Evolutionary conservation across 1,140 invertebrate genomes (phyloP).

Genomic region (Procambarus clarkii): DNA sequence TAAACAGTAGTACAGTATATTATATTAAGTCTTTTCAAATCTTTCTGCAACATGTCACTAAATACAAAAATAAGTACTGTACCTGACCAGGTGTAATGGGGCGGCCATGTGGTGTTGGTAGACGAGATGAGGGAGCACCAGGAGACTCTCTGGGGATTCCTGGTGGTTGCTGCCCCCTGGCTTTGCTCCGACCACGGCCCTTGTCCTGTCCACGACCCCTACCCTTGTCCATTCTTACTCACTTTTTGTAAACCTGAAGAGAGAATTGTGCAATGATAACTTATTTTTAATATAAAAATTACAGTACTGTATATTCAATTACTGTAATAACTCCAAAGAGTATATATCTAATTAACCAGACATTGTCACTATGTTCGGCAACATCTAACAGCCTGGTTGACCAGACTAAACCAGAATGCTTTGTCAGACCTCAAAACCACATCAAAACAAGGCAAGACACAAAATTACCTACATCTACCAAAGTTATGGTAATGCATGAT

Average conservation of each 20-base stretch:
- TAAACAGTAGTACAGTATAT: too few species aligned
- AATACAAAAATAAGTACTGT: background rate
- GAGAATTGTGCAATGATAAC: background rate
- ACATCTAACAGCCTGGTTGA: too few species aligned
- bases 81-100: background rate
- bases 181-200: background rate
- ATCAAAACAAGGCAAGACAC: too few species aligned
- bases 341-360: too few species aligned
- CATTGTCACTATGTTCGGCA: too few species aligned
- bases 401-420: too few species aligned
- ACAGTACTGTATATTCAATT: background rate
- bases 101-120: background rate
- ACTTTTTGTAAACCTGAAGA: background rate
- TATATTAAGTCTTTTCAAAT: background rate
- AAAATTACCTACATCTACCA: too few species aligned
- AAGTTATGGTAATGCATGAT: too few species aligned
- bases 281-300: background rate
- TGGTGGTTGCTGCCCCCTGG: background rate
- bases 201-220: background rate
- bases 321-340: background rate
- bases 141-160: background rate
- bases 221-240: background rate
- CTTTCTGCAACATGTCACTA: background rate
- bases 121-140: background rate
- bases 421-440: too few species aligned